Percentiles rank a stretch among this genome's conserved stretches.
Evolutionary conservation across 2,797 vertebrate genomes (phyloP).

Genomic region (Tragopan temminckii): DNA sequence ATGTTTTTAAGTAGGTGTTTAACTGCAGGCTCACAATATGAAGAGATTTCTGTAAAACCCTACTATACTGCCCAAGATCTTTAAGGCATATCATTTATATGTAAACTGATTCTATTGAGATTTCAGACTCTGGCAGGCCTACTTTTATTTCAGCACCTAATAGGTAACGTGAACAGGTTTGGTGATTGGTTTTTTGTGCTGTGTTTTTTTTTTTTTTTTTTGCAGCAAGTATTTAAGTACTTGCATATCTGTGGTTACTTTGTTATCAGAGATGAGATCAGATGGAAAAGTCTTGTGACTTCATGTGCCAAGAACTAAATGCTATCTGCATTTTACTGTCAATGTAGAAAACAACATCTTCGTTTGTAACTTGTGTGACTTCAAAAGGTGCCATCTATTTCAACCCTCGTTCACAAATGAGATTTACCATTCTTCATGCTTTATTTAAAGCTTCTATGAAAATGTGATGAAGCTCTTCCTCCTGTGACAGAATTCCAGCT

Average conservation of each 20-base stretch:
- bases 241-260: neutral
- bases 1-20: neutral
- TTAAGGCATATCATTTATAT: neutral
- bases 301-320: neutral
- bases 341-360: conserved; percentile 11
- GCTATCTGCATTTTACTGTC: conserved; percentile 33
- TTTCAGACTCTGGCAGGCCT: neutral
- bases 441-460: neutral
- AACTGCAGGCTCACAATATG: neutral
- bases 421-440: neutral
- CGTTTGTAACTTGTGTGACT: neutral
- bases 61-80: neutral
- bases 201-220: neutral
- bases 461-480: neutral
- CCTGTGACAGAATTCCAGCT: conserved; percentile 16
- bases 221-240: conserved; percentile 1
- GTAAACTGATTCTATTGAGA: neutral
- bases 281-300: conserved; percentile 38
- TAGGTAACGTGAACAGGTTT: neutral
- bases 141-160: conserved; percentile 2
- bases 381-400: neutral
- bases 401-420: neutral
- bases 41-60: neutral
- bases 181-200: neutral
- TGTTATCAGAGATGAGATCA: conserved; percentile 41